phyloP scores from a whole-genome alignment of 2,797 vertebrate species.

The Vespertilio murinus region DNA sequence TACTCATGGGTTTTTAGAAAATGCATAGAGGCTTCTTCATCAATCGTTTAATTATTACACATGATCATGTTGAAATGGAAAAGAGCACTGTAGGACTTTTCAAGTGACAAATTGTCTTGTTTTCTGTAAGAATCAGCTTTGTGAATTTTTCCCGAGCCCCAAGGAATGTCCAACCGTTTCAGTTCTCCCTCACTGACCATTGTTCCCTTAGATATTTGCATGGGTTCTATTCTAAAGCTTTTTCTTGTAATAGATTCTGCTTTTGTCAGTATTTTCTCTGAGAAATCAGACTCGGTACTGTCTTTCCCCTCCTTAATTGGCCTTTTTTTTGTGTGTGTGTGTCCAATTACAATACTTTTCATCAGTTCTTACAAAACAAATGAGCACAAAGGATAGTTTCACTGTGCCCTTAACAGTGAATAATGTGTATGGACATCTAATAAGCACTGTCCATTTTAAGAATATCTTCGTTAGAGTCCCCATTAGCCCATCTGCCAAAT shows the following conservation, averaged over 20 bases:
- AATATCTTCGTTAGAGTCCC: constrained; percentile 32
- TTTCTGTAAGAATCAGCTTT: constrained; percentile 7
- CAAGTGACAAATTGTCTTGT: constrained; percentile 30
- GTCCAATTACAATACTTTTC: constrained; percentile 55
- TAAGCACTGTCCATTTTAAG: constrained; percentile 21
- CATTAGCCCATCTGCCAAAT: background rate
- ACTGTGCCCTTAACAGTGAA: background rate
- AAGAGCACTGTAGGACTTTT: background rate
- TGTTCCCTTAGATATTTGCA: constrained; percentile 63
- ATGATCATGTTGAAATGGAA: background rate
- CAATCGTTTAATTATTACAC: background rate
- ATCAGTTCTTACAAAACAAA: constrained; percentile 30
- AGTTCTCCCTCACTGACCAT: constrained; percentile 57
- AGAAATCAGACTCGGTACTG: constrained; percentile 56
- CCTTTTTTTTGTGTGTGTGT: background rate
- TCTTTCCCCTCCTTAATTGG: constrained; percentile 18
- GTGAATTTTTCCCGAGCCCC: background rate
- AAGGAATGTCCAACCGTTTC: constrained; percentile 40
- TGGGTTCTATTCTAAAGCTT: constrained; percentile 71
- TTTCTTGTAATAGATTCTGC: constrained; percentile 76
- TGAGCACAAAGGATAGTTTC: background rate
- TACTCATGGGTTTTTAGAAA: background rate
- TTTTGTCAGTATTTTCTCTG: constrained; percentile 65
- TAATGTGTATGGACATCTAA: constrained; percentile 29
- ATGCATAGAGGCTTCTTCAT: background rate